A percentile compares a stretch with the other conserved stretches of the same genome.
Evolutionary conservation across 2,113 vertebrate genomes (phyloP).

Genomic region (Pterocles burchelli): DNA sequence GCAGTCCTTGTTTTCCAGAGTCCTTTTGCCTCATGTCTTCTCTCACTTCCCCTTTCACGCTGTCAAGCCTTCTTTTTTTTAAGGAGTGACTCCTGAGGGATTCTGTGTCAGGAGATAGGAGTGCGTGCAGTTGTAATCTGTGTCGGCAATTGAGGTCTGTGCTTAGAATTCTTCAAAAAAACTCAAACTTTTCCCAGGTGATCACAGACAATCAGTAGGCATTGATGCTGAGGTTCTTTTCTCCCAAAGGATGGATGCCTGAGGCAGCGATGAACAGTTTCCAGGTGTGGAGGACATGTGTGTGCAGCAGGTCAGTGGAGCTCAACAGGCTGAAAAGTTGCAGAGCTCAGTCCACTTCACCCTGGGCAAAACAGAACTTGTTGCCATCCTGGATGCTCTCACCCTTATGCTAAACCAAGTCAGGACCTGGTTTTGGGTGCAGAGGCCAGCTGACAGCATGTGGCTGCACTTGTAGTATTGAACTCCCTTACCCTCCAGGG

Average conservation of each 20-base stretch:
- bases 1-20: neutral
- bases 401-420: neutral
- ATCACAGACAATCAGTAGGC: neutral
- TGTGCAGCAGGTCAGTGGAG: neutral
- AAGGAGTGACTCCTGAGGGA: neutral
- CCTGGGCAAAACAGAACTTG: neutral
- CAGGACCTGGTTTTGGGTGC: neutral
- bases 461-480: rapidly evolving
- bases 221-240: neutral
- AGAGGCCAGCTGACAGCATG: neutral
- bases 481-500: neutral
- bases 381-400: neutral
- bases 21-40: neutral
- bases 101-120: neutral
- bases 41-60: neutral
- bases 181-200: neutral
- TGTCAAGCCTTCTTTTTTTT: neutral
- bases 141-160: neutral
- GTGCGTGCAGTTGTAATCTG: rapidly evolving
- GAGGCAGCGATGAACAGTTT: neutral
- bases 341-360: rapidly evolving
- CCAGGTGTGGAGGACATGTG: neutral
- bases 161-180: neutral
- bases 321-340: neutral
- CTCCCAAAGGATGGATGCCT: neutral